Percentiles rank a stretch among this genome's conserved stretches.
phyloP scores from a whole-genome alignment of 2,113 vertebrate species.

The Macaca nemestrina region DNA sequence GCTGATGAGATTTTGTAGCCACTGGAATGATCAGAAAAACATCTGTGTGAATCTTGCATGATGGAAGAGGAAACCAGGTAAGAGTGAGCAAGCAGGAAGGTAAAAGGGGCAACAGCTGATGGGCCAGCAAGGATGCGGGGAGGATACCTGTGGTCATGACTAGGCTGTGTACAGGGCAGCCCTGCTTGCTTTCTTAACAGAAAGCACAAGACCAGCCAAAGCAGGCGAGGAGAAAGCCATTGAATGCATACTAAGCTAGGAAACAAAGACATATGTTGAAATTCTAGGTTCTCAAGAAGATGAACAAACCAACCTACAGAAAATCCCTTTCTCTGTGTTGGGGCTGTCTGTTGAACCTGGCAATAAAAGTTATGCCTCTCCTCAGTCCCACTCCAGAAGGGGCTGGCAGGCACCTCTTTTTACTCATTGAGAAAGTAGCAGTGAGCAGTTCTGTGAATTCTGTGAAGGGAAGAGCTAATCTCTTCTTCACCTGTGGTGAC shows the following conservation, averaged over 20 bases:
- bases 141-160: neutral
- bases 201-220: neutral
- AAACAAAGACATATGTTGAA: neutral
- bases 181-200: neutral
- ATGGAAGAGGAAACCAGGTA: neutral
- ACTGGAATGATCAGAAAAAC: neutral
- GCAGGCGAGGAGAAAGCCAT: neutral
- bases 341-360: neutral
- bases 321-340: neutral
- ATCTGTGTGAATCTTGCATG: neutral
- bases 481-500: neutral
- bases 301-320: neutral
- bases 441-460: neutral
- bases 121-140: too few relatives aligned
- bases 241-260: neutral
- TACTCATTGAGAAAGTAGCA: neutral
- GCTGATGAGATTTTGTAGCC: neutral
- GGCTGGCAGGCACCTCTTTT: neutral
- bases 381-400: neutral
- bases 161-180: rapidly evolving
- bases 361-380: neutral
- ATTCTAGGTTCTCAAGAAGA: neutral
- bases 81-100: neutral
- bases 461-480: neutral
- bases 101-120: neutral